Conservation (phyloP, 2,888 invertebrate species). For the Synanthedon myopaeformis region DNA sequence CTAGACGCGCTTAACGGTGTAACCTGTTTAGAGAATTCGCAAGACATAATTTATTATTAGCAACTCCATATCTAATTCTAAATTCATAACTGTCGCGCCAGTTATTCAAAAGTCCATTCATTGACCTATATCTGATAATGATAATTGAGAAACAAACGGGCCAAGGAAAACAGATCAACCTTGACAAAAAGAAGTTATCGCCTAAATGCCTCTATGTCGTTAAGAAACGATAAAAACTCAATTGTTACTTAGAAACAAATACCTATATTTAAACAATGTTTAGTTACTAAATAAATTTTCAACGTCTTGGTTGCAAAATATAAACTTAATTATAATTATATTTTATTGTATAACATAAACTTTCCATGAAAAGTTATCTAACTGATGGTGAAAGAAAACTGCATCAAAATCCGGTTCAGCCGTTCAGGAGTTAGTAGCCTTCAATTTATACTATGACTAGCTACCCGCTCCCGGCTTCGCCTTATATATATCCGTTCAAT, state of each 20-base stretch:
- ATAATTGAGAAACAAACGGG: slow-evolving; percentile 41
- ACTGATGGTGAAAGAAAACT: too few relatives aligned
- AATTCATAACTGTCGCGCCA: background rate
- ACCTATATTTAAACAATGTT: background rate
- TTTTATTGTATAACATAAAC: too few relatives aligned
- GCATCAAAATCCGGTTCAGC: too few relatives aligned
- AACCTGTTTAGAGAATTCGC: slow-evolving; percentile 22
- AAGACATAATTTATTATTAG: background rate
- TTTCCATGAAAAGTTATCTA: too few relatives aligned
- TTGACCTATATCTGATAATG: slow-evolving; percentile 31
- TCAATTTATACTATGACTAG: too few relatives aligned
- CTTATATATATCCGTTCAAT: too few relatives aligned
- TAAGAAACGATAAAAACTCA: slow-evolving; percentile 11
- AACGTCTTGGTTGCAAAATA: too few relatives aligned
- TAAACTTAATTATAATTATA: too few relatives aligned
- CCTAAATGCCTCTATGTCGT: slow-evolving; percentile 12
- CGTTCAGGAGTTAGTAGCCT: too few relatives aligned
- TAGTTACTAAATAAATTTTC: too few relatives aligned
- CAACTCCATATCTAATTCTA: background rate
- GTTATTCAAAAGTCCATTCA: slow-evolving; percentile 5
- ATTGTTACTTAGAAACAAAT: background rate
- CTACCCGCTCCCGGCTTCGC: too few relatives aligned
- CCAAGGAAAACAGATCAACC: slow-evolving; percentile 42
- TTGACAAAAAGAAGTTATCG: slow-evolving; percentile 44
- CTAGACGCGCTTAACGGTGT: slow-evolving; percentile 13